These are phyloP conservation scores for Galerucella calmariensis DNA, from an alignment of 2,888 invertebrate genomes.

Conservation along the genomic window DNA sequence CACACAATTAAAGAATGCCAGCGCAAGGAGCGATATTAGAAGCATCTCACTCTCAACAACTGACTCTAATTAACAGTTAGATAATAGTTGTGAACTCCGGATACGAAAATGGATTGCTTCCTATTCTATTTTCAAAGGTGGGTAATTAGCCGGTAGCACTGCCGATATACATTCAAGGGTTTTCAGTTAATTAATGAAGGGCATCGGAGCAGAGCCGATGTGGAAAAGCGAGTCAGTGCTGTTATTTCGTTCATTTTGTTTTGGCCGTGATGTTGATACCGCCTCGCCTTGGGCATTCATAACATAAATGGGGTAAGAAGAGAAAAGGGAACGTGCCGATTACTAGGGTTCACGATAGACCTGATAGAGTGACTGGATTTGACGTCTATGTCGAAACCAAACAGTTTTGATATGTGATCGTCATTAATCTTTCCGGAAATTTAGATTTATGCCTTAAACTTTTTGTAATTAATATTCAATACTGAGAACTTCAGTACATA, in stretches of 20 bases:
- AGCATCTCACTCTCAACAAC: neutral
- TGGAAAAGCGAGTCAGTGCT: conserved; percentile 43
- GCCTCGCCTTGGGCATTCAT: conserved; percentile 18
- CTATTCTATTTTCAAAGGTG: conserved; percentile 36
- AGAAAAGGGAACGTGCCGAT: conserved; percentile 5
- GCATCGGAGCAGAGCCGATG: conserved; percentile 43
- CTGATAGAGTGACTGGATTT: conserved; percentile 8
- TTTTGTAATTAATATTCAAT: no score
- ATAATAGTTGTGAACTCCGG: neutral
- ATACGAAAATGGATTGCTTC: conserved; percentile 11
- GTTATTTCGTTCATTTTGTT: conserved; percentile 42
- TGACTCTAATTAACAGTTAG: neutral
- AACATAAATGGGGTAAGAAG: neutral
- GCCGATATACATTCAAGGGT: conserved; percentile 34
- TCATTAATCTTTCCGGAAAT: conserved; percentile 17
- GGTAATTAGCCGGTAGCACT: conserved; percentile 38
- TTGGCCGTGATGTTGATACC: conserved; percentile 9
- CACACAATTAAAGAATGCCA: neutral
- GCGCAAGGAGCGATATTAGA: neutral
- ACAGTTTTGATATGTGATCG: conserved; percentile 19
- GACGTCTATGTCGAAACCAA: conserved; percentile 22
- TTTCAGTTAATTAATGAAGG: conserved; percentile 42
- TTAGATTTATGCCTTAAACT: neutral
- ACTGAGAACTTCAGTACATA: no score
- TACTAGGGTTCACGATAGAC: neutral